Evolutionary conservation across 2,797 vertebrate genomes (phyloP).

Genomic region (Macropus fuliginosus): DNA sequence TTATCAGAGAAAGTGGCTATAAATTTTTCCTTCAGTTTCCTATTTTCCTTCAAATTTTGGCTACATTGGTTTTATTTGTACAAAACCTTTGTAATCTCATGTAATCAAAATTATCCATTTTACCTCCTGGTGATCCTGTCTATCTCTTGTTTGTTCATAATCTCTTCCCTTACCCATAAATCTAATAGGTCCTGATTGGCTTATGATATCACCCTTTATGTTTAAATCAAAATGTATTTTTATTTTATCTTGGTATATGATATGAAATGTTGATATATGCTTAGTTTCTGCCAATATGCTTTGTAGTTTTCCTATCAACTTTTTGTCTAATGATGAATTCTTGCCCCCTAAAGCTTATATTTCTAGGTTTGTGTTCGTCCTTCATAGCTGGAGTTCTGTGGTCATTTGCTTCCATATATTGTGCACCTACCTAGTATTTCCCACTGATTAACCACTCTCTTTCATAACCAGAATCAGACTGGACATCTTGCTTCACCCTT

Average conservation of each 20-base stretch:
- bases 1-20: not conserved
- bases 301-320: not conserved
- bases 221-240: not conserved
- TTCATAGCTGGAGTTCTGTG: not conserved
- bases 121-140: not conserved
- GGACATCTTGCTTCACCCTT: not conserved
- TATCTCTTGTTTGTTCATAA: not conserved
- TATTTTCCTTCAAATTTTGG: not conserved
- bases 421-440: not conserved
- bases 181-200: not conserved
- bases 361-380: not conserved
- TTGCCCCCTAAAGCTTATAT: not conserved
- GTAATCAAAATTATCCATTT: not conserved
- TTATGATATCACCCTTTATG: not conserved
- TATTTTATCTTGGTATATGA: not conserved
- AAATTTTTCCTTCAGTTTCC: not conserved
- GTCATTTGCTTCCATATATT: not conserved
- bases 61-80: not conserved
- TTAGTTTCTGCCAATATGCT: not conserved
- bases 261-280: too few relatives aligned
- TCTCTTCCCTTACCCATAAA: not conserved
- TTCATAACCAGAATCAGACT: not conserved
- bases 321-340: not conserved
- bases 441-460: not conserved
- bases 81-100: not conserved